These are phyloP conservation scores for Lottia gigantea DNA, from an alignment of 2,888 invertebrate species.

Conservation along the genomic window DNA sequence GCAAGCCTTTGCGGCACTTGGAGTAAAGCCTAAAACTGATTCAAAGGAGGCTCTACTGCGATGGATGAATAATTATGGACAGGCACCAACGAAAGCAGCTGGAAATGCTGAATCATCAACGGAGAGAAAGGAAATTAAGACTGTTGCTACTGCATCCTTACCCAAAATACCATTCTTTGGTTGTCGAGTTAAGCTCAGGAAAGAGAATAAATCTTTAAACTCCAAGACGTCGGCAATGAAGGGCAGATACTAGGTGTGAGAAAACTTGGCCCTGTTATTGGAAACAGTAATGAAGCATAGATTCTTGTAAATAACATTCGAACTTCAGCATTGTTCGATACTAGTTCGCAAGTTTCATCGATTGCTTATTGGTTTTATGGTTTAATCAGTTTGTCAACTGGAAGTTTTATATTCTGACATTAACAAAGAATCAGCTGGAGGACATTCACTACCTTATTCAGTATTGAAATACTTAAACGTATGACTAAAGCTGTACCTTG, in stretches of 20 bases:
- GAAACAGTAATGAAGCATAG: background rate
- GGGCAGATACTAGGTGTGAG: background rate
- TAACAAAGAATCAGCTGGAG: background rate
- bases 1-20: too few relatives aligned
- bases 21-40: too few relatives aligned
- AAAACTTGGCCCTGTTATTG: background rate
- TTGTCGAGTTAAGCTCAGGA: background rate
- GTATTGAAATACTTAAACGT: background rate
- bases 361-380: conserved; percentile 1
- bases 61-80: too few relatives aligned
- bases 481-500: background rate
- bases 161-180: background rate
- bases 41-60: too few relatives aligned
- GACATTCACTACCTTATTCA: conserved; percentile 10
- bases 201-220: too few relatives aligned
- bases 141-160: too few relatives aligned
- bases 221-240: background rate
- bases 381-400: background rate
- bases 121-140: too few relatives aligned
- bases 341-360: background rate
- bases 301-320: background rate
- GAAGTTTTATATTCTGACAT: background rate
- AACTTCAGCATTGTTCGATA: conserved; percentile 10
- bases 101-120: too few relatives aligned
- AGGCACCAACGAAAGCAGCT: too few relatives aligned